Base-by-base conservation (phyloP, 2,113 vertebrate genomes). In the Progne subis region DNA sequence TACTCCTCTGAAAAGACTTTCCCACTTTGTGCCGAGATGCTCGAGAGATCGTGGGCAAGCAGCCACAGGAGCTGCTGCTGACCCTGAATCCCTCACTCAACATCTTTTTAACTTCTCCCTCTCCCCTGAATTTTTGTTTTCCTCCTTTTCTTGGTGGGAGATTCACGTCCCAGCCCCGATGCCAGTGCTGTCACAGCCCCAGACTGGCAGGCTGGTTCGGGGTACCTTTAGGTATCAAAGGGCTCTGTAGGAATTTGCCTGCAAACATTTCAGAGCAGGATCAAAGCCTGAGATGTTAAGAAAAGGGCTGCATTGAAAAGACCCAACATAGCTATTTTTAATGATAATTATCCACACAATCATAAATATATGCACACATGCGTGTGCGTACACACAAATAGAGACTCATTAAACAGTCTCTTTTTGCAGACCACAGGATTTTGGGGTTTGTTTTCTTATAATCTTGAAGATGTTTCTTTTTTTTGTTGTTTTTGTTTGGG, bases 341-440 rank as follows among this genome's bases (percentile, higher is more conserved):
- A 94, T 68, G 60, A 64, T 75, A 92, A 91, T 96, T 97, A 88
- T 78, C 76, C 83, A 41, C 65, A 71, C 61, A 20, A 71, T 83
- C 92, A 88, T 94, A 92, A 94, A 94, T 95, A 78, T 41, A 81
- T 88, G 86, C 88, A 94, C 91, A 84, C 72, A 63, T 28, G 90
- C 11, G 0, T 67, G 92, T 0, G 0, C 0, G 4, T 39, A 21
- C 67, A 34, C 82, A 61, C 59, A 82, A 84, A 85, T 23, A 41
- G 31, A 92, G 68, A 83, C 89, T 94, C 91, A 88, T 96, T 95
- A 92, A 81, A 64, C 17, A 95, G 69, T 68, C 91, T 84, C 60
- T 94, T 94, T 96, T 76, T 82, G 47, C 77, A 88, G 70, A 85
- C 82, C 63, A 82, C 69, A 86, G 88, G 90, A 75, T 77, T 85